Percentiles rank a stretch among this genome's conserved stretches.
Evolutionary conservation across 2,888 invertebrate genomes (phyloP).

Genomic region (Slavum lentiscoides): DNA sequence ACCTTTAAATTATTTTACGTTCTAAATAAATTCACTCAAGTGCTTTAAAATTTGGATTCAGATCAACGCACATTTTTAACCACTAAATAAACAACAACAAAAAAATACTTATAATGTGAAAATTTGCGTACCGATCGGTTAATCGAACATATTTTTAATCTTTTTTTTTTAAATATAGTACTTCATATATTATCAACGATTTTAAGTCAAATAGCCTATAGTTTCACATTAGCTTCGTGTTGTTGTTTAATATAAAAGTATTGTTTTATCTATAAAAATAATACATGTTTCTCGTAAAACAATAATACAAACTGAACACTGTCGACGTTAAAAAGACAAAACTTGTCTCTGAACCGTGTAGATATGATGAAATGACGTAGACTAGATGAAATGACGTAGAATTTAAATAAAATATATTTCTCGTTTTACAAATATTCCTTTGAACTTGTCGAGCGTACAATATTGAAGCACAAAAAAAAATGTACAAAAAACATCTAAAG

Average conservation of each 20-base stretch:
- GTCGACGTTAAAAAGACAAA: background rate
- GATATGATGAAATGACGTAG: background rate
- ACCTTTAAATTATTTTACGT: background rate
- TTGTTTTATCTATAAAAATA: background rate
- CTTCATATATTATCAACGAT: too few species aligned
- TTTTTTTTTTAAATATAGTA: too few species aligned
- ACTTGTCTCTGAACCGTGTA: background rate
- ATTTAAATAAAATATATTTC: slow-evolving; percentile 24
- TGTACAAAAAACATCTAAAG: slow-evolving; percentile 10
- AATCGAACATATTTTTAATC: too few species aligned
- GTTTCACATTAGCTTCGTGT: too few species aligned
- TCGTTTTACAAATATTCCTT: background rate
- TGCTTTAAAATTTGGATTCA: background rate
- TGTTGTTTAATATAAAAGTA: background rate
- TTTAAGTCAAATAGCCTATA: too few species aligned
- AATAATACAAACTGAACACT: background rate
- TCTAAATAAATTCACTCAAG: background rate
- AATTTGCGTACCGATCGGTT: too few species aligned
- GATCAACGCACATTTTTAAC: too few species aligned
- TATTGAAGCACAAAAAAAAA: background rate
- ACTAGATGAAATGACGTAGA: background rate
- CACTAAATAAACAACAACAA: too few species aligned
- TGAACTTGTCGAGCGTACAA: slow-evolving; percentile 23
- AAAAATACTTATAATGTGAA: too few species aligned
- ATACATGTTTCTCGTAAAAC: background rate